Conservation (phyloP, 2,888 invertebrate species). For the Liodrosophila aerea region DNA sequence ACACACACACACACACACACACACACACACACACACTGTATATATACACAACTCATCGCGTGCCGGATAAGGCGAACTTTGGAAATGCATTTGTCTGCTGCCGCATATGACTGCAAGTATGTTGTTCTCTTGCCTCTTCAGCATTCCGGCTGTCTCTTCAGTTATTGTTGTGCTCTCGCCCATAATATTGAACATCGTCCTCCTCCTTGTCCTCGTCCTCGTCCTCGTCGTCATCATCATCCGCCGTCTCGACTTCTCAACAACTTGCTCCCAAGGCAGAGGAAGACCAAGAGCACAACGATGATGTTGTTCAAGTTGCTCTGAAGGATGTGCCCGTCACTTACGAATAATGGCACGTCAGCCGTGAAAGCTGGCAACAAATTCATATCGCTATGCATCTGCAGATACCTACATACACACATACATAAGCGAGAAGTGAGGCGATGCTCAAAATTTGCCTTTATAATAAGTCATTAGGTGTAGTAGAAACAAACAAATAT, state of each 20-base stretch:
- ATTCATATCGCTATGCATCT: constrained; percentile 46
- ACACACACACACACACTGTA: background rate
- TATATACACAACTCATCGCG: constrained; percentile 10
- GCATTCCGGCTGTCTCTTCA: background rate
- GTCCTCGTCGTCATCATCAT: constrained; percentile 18
- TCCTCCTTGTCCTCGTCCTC: constrained; percentile 13
- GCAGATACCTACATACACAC: constrained; percentile 19
- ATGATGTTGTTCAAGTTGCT: constrained; percentile 45
- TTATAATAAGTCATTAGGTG: background rate
- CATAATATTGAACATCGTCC: constrained; percentile 27
- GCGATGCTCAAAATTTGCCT: background rate
- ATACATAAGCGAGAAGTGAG: constrained; percentile 11
- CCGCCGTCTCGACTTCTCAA: constrained; percentile 2
- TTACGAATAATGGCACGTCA: constrained; percentile 64
- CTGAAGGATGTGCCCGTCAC: constrained; percentile 48
- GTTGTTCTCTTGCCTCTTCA: constrained; percentile 1
- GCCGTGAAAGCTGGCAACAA: constrained; percentile 58
- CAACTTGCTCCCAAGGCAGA: background rate
- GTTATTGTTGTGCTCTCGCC: constrained; percentile 40
- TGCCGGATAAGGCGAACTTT: constrained; percentile 34
- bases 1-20: constrained; percentile 1
- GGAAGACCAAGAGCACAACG: constrained; percentile 1
- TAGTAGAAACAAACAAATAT: background rate
- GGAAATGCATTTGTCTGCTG: constrained; percentile 45
- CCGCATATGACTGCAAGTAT: too few species aligned